phyloP scores from a whole-genome alignment of 2,113 vertebrate genomes.

The Euleptes europaea region DNA sequence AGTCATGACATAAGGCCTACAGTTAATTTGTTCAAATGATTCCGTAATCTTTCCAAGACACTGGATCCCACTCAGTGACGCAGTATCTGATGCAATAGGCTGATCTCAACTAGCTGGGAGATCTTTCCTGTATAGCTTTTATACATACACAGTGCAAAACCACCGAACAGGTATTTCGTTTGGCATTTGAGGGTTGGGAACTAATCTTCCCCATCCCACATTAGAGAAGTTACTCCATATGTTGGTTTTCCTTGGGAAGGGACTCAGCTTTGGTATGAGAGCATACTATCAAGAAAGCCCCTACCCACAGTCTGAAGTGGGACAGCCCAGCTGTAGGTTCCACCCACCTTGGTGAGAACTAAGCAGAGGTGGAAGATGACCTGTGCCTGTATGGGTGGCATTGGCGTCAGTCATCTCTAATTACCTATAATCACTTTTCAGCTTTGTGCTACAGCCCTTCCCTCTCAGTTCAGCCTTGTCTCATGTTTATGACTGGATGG shows the following conservation, averaged over 20 bases:
- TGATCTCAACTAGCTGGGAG: no score
- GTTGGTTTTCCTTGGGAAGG: not conserved
- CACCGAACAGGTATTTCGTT: not conserved
- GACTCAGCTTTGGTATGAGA: not conserved
- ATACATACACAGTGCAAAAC: not conserved
- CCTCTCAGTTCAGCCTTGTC: not conserved
- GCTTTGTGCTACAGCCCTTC: not conserved
- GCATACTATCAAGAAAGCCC: not conserved
- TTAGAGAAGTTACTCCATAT: no score
- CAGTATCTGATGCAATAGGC: not conserved
- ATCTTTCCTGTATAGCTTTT: not conserved
- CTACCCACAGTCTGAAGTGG: not conserved
- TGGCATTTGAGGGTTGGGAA: not conserved
- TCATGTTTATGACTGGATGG: not conserved
- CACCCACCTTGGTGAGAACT: not conserved
- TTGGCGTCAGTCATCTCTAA: no score
- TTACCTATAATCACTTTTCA: not conserved
- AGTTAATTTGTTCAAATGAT: not conserved
- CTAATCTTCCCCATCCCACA: no score
- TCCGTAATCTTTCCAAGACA: not conserved
- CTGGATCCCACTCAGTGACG: not conserved
- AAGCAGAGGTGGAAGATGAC: not conserved
- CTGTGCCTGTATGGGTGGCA: not conserved
- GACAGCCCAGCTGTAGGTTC: not conserved
- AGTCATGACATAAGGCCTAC: not conserved